These are phyloP conservation scores for Microtus oregoni DNA, from an alignment of 2,113 vertebrate genomes.

Conservation along the genomic window DNA sequence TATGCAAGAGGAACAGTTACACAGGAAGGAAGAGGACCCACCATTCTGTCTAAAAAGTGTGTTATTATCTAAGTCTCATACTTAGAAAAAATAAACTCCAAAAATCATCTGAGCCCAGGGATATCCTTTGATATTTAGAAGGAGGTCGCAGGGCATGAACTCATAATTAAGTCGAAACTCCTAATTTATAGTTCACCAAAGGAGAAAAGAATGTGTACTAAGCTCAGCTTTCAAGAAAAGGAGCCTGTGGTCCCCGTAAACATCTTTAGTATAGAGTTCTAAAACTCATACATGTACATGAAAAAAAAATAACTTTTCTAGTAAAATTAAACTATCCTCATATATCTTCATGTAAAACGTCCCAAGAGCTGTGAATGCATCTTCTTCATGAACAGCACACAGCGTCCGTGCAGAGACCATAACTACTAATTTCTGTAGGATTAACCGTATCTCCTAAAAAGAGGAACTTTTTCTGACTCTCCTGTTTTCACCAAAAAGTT, in stretches of 20 bases:
- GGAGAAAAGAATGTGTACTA: slow-evolving; percentile 55
- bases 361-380: neutral
- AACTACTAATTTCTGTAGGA: neutral
- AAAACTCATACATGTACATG: slow-evolving; percentile 33
- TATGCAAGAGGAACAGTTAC: slow-evolving; percentile 14
- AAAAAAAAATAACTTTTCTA: slow-evolving; percentile 50
- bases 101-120: slow-evolving; percentile 75
- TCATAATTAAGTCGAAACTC: slow-evolving; percentile 63
- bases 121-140: slow-evolving; percentile 70
- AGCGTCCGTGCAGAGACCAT: neutral
- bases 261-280: slow-evolving; percentile 52
- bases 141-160: slow-evolving; percentile 74
- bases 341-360: slow-evolving; percentile 13
- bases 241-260: slow-evolving; percentile 31
- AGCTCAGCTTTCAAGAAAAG: slow-evolving; percentile 38
- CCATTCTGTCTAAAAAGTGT: slow-evolving; percentile 58
- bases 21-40: neutral
- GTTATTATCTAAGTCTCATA: slow-evolving; percentile 60
- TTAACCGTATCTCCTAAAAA: neutral
- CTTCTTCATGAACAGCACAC: neutral
- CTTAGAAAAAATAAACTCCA: slow-evolving; percentile 70
- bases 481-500: neutral
- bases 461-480: neutral
- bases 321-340: slow-evolving; percentile 64
- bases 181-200: slow-evolving; percentile 64